Percentiles rank a stretch among this genome's conserved stretches.
These are phyloP conservation scores for Drosophila virilis DNA, from an alignment of 1,140 invertebrate species.

Conservation along the genomic window DNA sequence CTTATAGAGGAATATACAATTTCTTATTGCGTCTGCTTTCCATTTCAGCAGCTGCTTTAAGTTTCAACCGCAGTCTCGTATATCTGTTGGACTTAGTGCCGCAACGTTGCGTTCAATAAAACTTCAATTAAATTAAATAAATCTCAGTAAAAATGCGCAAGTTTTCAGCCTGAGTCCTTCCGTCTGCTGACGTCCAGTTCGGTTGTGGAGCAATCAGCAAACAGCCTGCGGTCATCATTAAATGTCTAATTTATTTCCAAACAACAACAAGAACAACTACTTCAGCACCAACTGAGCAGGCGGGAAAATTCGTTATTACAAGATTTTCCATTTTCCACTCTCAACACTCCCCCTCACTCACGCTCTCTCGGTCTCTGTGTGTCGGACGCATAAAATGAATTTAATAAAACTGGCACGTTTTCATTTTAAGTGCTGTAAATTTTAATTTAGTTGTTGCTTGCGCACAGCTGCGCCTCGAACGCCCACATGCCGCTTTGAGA, in stretches of 20 bases:
- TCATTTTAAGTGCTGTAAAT: slow-evolving; percentile 81
- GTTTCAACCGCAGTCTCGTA: not conserved
- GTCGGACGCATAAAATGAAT: slow-evolving; percentile 66
- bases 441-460: slow-evolving; percentile 81
- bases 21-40: not conserved
- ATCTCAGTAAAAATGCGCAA: slow-evolving; percentile 71
- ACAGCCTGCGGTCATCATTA: slow-evolving; percentile 82
- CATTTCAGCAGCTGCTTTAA: slow-evolving; percentile 5
- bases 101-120: slow-evolving; percentile 66
- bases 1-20: not conserved
- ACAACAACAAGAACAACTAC: slow-evolving; percentile 57
- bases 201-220: slow-evolving; percentile 67
- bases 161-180: slow-evolving; percentile 11
- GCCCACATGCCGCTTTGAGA: slow-evolving; percentile 4
- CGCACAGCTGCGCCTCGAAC: slow-evolving; percentile 60
- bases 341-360: slow-evolving; percentile 2
- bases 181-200: slow-evolving; percentile 16
- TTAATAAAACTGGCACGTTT: slow-evolving; percentile 82
- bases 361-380: slow-evolving; percentile 8
- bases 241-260: slow-evolving; percentile 81
- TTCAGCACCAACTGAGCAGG: slow-evolving; percentile 44
- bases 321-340: slow-evolving; percentile 68
- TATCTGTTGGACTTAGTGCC: slow-evolving; percentile 45
- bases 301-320: slow-evolving; percentile 69
- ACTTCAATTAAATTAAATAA: slow-evolving; percentile 83